Evolutionary conservation across 2,888 invertebrate species (phyloP), one percentile per base, ranked within the genome.

Genomic region (Vandiemenella viatica): DNA sequence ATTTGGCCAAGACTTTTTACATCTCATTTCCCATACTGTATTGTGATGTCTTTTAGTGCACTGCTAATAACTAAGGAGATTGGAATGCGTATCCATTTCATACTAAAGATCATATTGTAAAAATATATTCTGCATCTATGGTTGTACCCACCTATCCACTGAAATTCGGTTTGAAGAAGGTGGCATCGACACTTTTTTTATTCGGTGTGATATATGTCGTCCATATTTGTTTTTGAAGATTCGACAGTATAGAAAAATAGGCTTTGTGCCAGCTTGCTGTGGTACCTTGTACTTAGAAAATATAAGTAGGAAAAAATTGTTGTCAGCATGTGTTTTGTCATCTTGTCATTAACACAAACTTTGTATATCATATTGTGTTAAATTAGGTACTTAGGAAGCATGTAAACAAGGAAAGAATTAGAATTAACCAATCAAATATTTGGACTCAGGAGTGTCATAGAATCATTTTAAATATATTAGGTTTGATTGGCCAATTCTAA

Each of bases 341-440:
- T 43, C 26, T 48, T 49, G 44, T 49, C 40, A 18, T 22, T 43
- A n/a, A n/a, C n/a, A n/a, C n/a, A n/a, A n/a, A n/a, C n/a, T n/a
- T n/a, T n/a, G n/a, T n/a, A n/a, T n/a, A n/a, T n/a, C n/a, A n/a
- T n/a, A n/a, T n/a, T n/a, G n/a, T n/a, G n/a, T n/a, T n/a, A n/a
- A n/a, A n/a, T n/a, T n/a, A n/a, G n/a, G n/a, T n/a, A n/a, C n/a
- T n/a, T n/a, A n/a, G n/a, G n/a, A n/a, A n/a, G n/a, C n/a, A 18
- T 46, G 32, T 20, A 37, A 21, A 20, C 40, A 16, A 44, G 19
- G 21, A 22, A 44, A 13, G 20, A 13, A 23, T 16, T 46, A 37
- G 42, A 50, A 50, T 50, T 45, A 37, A 50, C 42, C 50, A 48
- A 52, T 48, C 49, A 52, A 52, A 47, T 50, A 22, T 52, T 13